Percentiles rank a stretch among this genome's conserved stretches.
Evolutionary conservation across 2,888 invertebrate species (phyloP).

Genomic region (Lasioglossum morio): DNA sequence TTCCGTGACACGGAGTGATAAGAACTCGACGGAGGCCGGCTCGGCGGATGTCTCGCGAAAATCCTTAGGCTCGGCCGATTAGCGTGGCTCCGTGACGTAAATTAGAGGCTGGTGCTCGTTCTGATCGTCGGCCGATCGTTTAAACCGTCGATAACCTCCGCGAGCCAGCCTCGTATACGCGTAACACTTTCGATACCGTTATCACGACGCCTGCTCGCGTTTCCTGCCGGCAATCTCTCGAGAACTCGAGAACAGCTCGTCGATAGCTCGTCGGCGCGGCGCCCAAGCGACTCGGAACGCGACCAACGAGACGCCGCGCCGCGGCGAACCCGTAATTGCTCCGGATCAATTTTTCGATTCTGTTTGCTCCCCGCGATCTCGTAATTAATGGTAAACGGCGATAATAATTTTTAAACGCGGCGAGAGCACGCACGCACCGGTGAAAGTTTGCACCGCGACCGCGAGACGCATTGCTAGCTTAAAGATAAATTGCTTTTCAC

Average conservation of each 20-base stretch:
- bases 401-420: constrained; percentile 7
- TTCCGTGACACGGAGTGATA: constrained; percentile 53
- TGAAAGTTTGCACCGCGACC: constrained; percentile 42
- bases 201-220: constrained; percentile 65
- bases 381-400: constrained; percentile 42
- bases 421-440: constrained; percentile 30
- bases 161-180: constrained; percentile 61
- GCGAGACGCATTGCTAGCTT: background rate
- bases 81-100: constrained; percentile 45
- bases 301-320: background rate
- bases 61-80: constrained; percentile 51
- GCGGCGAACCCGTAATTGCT: constrained; percentile 23
- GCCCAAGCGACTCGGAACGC: constrained; percentile 14
- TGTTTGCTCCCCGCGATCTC: background rate
- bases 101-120: constrained; percentile 46
- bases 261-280: background rate
- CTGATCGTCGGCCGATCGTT: constrained; percentile 14
- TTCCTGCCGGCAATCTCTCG: constrained; percentile 66
- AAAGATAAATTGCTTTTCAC: background rate
- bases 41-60: constrained; percentile 36
- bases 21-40: constrained; percentile 12
- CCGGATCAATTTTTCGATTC: background rate
- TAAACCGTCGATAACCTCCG: constrained; percentile 57
- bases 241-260: constrained; percentile 8
- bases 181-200: constrained; percentile 75